Base-by-base conservation (phyloP, 2,113 vertebrate genomes). In the Zosterops borbonicus region DNA sequence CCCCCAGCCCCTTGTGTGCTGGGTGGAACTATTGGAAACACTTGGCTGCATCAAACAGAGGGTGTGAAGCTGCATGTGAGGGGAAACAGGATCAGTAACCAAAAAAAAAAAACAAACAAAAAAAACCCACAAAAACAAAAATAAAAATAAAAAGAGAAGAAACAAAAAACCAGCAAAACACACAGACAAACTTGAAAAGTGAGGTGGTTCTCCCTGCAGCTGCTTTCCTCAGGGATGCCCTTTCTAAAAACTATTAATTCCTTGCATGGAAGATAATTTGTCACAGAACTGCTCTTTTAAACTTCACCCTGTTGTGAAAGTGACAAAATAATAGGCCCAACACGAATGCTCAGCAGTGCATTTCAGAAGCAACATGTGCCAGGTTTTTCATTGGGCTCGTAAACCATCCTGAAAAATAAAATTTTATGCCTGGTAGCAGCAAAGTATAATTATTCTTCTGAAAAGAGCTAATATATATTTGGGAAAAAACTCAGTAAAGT, bases 351-450 rank as follows among this genome's bases (percentile, higher is more conserved):
- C 84, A 62, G 84, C 9, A 71, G 78, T 15, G 62, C 33, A 37
- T 91, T 94, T 94, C 63, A 79, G 63, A 75, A 94, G 63, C 35
- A 82, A 8, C 33, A 58, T 37, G 67, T 62, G 81, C 89, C 59
- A 75, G 59, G 31, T 52, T 50, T 89, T 94, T 90, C 68, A 90
- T 15, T 73, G 58, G 58, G 35, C 73, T 97, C 76, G 41, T 92
- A 92, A 97, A 96, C 41, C 42, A 93, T 31, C 75, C 65, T 62
- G 64, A 67, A 87, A 95, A 52, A 76, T 83, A 87, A 90, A 92
- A 90, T 53, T 35, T 59, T 79, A 91, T 63, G 64, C 29, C 65
- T 70, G 49, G 49, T 22, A 87, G 71, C 24, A 87, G 84, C 9
- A 65, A 76, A 0, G 0, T 12, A 28, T 22, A 69, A 94, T 94